phyloP scores from a whole-genome alignment of 2,888 invertebrate species.

The Scrobipalpa atriplicella region DNA sequence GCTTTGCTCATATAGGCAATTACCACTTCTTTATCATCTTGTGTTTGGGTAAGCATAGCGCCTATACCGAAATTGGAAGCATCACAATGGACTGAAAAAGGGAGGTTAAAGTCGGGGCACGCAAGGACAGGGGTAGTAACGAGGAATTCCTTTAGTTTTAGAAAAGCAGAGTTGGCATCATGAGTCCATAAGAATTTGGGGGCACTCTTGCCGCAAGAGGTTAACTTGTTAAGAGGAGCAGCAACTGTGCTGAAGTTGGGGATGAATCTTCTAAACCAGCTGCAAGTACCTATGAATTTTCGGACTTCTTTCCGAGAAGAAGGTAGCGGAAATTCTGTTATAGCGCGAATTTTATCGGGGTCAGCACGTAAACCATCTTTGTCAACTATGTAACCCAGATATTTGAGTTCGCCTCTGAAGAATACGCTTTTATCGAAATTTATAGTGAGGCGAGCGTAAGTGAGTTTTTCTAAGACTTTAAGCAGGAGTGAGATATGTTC shows the following conservation, averaged over 20 bases:
- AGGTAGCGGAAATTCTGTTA: conserved; percentile 35
- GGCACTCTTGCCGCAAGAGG: no score
- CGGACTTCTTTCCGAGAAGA: conserved; percentile 34
- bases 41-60: conserved; percentile 35
- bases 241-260: conserved; percentile 33
- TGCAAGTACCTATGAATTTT: conserved; percentile 34
- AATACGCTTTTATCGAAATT: background rate
- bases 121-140: conserved; percentile 32
- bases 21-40: conserved; percentile 37
- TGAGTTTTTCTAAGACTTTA: background rate
- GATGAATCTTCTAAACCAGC: conserved; percentile 32
- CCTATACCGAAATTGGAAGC: conserved; percentile 37
- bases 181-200: conserved; percentile 1
- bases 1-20: conserved; percentile 33
- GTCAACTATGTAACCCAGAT: conserved; percentile 24
- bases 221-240: conserved; percentile 25
- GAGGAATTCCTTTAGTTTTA: conserved; percentile 6
- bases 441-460: background rate
- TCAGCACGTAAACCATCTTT: conserved; percentile 31
- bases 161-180: conserved; percentile 21
- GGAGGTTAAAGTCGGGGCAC: conserved; percentile 37
- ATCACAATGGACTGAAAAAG: conserved; percentile 39
- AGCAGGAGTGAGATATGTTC: background rate
- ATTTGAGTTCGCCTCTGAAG: background rate
- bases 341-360: conserved; percentile 34